Evolutionary conservation across 2,888 invertebrate genomes (phyloP).

Genomic region (Prosapia bicincta): DNA sequence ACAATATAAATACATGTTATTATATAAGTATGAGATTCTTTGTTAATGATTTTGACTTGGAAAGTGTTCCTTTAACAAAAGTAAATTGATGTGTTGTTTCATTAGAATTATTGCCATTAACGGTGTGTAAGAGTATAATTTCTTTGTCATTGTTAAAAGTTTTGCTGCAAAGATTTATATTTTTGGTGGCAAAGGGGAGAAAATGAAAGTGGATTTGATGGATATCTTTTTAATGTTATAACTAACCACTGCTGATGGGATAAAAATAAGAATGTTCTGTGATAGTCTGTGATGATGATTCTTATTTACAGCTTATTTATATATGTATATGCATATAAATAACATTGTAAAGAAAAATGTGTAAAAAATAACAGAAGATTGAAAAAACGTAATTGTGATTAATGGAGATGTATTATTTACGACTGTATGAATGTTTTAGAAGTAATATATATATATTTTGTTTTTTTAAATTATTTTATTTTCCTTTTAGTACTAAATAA

Average conservation of each 20-base stretch:
- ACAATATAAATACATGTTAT: too few species aligned
- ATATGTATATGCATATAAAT: slow-evolving; percentile 4
- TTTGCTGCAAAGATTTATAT: slow-evolving; percentile 27
- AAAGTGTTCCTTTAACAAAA: neutral
- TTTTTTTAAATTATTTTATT: slow-evolving; percentile 7
- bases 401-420: neutral
- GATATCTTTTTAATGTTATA: slow-evolving; percentile 27
- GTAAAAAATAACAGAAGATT: neutral
- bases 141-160: slow-evolving; percentile 36
- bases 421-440: neutral
- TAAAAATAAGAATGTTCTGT: slow-evolving; percentile 34
- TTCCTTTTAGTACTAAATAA: neutral
- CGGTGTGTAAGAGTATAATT: slow-evolving; percentile 37
- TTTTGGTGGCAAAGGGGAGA: neutral
- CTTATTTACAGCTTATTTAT: slow-evolving; percentile 31
- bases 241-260: slow-evolving; percentile 32
- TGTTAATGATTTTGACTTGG: too few species aligned
- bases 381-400: neutral
- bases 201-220: slow-evolving; percentile 24
- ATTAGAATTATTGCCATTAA: neutral
- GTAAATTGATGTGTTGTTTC: neutral
- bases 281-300: slow-evolving; percentile 39
- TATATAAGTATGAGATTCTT: too few species aligned
- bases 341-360: neutral
- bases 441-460: neutral